Evolutionary conservation across 1,140 invertebrate genomes (phyloP), one percentile per base, ranked within the genome.

Genomic region (Pseudomyrmex dendroicus): DNA sequence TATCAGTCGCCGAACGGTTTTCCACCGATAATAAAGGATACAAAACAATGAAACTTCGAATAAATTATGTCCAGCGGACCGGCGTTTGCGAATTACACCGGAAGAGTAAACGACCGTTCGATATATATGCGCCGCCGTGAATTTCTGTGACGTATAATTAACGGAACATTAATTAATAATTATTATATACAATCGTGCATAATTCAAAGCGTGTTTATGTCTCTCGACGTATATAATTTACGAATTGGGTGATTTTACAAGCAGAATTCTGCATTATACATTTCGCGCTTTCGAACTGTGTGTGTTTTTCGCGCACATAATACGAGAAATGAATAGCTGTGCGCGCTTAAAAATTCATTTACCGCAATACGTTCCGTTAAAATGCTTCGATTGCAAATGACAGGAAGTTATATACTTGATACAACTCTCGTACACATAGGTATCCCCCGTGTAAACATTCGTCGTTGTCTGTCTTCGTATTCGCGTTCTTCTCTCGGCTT

Each of bases 101-200:
- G 80, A 85, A 77, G 78, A 70, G 54, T 46, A 73, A 82, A 84
- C 72, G 73, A 89, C 63, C 89, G 82, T 20, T 54, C 35, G 44
- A 25, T 22, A 84, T 44, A 85, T 56, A 87, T 62, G 64, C 73
- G 74, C 61, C 73, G 74, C 61, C 83, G 68, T 76, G 78, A 85
- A 83, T 86, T 88, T 85, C 84, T 85, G 63, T 87, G 83, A 84
- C 83, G 86, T 77, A 85, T 89, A 90, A 93, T 92, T 92, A 91
- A 92, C 90, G 87, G 90, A 92, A 91, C 86, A 89, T 92, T 91
- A 92, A 92, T 93, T 92, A 91, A 91, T 91, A 91, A 87, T 89
- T 86, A 68, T 64, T 73, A 70, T 61, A 72, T 85, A 85, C 61
- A 70, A 68, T 50, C 10, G 52, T 72, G 67, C 52, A 76, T 90